These are phyloP conservation scores for Florisuga fusca DNA, from an alignment of 2,797 vertebrate species.

Conservation along the genomic window DNA sequence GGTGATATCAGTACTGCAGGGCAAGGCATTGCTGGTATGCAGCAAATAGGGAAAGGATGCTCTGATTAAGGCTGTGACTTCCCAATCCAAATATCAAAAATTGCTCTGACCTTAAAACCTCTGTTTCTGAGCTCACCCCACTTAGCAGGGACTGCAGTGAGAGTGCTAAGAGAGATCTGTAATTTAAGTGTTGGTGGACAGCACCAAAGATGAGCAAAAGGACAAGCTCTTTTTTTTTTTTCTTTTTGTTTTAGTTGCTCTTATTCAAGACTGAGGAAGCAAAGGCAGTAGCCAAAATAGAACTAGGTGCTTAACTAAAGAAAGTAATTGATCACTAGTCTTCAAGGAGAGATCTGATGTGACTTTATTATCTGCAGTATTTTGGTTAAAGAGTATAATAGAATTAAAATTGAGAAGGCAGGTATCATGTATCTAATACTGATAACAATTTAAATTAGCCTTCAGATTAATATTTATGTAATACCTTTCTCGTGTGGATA, in stretches of 20 bases:
- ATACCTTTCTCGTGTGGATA: not conserved
- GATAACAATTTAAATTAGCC: not conserved
- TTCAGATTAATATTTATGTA: not conserved
- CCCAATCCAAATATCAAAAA: not conserved
- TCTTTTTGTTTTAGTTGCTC: not conserved
- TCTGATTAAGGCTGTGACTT: not conserved
- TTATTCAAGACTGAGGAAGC: not conserved
- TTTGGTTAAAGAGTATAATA: not conserved
- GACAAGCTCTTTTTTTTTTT: not conserved
- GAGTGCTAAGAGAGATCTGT: not conserved
- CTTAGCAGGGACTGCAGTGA: not conserved
- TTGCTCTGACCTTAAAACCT: not conserved
- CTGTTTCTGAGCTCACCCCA: not conserved
- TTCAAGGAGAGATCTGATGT: not conserved
- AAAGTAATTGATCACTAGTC: conserved; percentile 7
- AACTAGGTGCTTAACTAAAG: not conserved
- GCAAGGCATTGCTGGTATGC: not conserved
- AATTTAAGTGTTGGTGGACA: not conserved
- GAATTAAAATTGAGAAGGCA: not conserved
- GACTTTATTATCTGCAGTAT: not conserved
- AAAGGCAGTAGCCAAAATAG: not conserved
- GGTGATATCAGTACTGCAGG: not conserved
- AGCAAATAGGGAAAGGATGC: not conserved
- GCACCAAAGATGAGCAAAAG: not conserved
- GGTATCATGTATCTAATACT: not conserved